phyloP scores from a whole-genome alignment of 2,888 invertebrate genomes.

The Tachystola acroxantha region DNA sequence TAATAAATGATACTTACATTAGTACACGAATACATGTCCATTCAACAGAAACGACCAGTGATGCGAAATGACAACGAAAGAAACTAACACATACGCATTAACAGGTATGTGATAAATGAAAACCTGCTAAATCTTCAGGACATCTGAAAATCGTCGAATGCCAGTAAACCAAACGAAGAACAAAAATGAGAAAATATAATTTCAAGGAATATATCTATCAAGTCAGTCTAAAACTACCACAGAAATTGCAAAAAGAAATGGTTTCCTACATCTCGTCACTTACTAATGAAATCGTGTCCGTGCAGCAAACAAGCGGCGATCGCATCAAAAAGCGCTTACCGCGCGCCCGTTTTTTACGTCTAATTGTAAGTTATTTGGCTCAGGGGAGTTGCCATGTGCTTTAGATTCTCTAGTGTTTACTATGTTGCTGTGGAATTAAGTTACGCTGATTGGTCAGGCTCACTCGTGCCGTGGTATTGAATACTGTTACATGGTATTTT shows the following conservation, averaged over 20 bases:
- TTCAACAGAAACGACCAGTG: too few relatives aligned
- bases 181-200: too few relatives aligned
- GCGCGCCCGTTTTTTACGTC: conserved; percentile 45
- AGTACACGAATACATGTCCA: too few relatives aligned
- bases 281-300: conserved; percentile 60
- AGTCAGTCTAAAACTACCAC: too few relatives aligned
- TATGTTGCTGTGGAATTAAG: conserved; percentile 9
- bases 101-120: too few relatives aligned
- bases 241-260: background rate
- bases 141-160: too few relatives aligned
- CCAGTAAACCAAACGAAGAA: too few relatives aligned
- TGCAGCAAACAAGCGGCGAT: conserved; percentile 49
- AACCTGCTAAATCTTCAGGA: too few relatives aligned
- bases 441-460: conserved; percentile 10
- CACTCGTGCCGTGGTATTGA: background rate
- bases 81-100: too few relatives aligned
- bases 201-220: too few relatives aligned
- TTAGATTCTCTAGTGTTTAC: conserved; percentile 11
- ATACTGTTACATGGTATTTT: background rate
- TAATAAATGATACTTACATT: too few relatives aligned
- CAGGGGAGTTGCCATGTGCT: conserved; percentile 24
- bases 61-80: too few relatives aligned
- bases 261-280: conserved; percentile 39
- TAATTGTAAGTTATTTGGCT: conserved; percentile 56
- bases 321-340: conserved; percentile 65